Percentiles rank a stretch among this genome's conserved stretches.
Conservation (phyloP, 2,113 vertebrate genomes). For the Microtus oregoni region DNA sequence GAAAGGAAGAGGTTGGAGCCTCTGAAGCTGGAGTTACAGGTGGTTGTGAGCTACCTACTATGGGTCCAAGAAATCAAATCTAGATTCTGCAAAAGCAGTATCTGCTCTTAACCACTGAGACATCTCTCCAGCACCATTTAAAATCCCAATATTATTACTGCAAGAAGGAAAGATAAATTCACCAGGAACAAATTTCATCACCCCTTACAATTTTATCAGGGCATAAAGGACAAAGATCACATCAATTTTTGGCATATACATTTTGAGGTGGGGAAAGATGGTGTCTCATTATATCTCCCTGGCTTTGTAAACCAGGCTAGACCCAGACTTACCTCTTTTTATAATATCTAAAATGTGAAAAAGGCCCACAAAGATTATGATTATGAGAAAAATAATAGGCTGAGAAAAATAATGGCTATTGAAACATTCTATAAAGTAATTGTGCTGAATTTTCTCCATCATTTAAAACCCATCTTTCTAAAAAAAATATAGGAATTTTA, state of each 20-base stretch:
- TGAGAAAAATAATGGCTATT: constrained; percentile 31
- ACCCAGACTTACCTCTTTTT: background rate
- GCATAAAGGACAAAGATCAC: background rate
- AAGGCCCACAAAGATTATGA: background rate
- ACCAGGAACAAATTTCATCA: background rate
- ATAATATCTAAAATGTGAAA: background rate
- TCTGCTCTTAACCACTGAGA: background rate
- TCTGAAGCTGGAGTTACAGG: background rate
- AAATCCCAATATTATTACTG: background rate
- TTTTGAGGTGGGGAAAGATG: background rate
- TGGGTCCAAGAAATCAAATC: background rate
- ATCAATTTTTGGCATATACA: background rate
- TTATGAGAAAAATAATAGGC: background rate
- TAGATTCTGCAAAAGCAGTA: background rate
- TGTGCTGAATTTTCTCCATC: background rate
- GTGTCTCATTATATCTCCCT: too few species aligned
- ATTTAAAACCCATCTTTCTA: background rate
- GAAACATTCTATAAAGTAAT: background rate
- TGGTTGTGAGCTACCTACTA: background rate
- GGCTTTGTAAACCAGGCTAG: background rate
- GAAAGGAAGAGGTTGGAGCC: background rate
- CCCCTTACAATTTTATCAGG: background rate
- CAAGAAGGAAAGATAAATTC: constrained; percentile 13
- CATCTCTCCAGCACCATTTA: background rate
- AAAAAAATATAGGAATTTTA: constrained; percentile 23